phyloP scores from a whole-genome alignment of 2,888 invertebrate species.

The Aelia acuminata region DNA sequence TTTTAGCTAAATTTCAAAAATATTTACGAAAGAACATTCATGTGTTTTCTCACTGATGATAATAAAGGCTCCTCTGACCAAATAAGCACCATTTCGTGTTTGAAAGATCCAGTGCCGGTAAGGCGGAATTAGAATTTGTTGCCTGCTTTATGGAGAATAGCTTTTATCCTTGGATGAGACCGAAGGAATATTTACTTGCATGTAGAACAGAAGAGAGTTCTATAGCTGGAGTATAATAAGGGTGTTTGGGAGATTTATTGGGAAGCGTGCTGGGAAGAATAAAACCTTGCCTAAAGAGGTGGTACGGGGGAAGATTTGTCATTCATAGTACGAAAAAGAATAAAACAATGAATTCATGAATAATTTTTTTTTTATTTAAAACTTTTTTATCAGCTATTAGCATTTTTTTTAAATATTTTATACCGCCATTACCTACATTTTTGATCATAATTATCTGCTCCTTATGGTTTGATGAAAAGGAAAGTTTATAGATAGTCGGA shows the following conservation, averaged over 20 bases:
- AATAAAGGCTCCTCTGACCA: too few species aligned
- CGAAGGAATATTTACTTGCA: background rate
- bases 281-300: background rate
- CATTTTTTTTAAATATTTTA: too few species aligned
- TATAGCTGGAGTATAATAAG: background rate
- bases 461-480: too few species aligned
- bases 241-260: background rate
- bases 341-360: background rate
- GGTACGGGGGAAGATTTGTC: background rate
- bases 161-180: background rate
- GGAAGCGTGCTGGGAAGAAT: background rate
- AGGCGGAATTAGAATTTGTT: background rate
- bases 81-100: background rate
- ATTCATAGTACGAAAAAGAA: background rate
- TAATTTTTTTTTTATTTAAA: too few species aligned
- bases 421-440: too few species aligned
- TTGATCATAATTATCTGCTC: too few species aligned
- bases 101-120: background rate
- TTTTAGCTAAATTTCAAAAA: too few species aligned
- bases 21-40: too few species aligned
- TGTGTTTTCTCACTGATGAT: too few species aligned
- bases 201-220: constrained; percentile 1
- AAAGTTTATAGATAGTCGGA: too few species aligned
- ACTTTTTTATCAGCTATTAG: too few species aligned
- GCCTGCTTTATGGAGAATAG: background rate